Conservation (phyloP, 2,113 vertebrate species). For the Channa argus region DNA sequence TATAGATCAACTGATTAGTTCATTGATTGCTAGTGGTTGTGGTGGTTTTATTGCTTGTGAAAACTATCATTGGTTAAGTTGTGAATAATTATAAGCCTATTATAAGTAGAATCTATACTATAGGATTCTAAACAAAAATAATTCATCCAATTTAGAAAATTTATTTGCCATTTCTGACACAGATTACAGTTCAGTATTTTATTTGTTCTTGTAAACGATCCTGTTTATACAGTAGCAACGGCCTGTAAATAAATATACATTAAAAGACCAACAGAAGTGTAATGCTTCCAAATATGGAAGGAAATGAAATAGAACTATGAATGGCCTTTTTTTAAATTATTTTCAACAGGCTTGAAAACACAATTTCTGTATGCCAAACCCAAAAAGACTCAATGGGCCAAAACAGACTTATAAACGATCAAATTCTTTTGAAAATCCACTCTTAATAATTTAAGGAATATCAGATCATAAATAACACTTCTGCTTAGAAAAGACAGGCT, state of each 20-base stretch:
- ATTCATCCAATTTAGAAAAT: constrained; percentile 42
- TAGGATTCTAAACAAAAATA: neutral
- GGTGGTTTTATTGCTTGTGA: too few relatives aligned
- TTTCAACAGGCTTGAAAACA: constrained; percentile 56
- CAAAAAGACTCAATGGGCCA: constrained; percentile 18
- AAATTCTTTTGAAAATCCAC: constrained; percentile 6
- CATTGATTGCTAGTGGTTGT: too few relatives aligned
- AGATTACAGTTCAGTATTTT: constrained; percentile 70
- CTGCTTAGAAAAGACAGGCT: constrained; percentile 16
- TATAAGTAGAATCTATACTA: neutral
- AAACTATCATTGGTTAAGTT: too few relatives aligned
- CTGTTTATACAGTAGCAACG: constrained; percentile 65
- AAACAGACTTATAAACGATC: constrained; percentile 22
- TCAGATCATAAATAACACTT: constrained; percentile 41
- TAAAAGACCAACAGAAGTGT: constrained; percentile 68
- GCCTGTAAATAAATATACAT: constrained; percentile 83
- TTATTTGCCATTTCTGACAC: constrained; percentile 76
- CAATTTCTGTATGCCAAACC: constrained; percentile 14
- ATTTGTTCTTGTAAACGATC: constrained; percentile 61
- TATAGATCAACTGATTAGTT: too few relatives aligned
- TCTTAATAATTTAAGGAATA: constrained; percentile 33
- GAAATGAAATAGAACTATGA: constrained; percentile 74
- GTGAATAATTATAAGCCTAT: too few relatives aligned
- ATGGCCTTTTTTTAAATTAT: constrained; percentile 46
- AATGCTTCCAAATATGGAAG: constrained; percentile 85